Conservation (phyloP, 2,888 invertebrate species). For the Chirona hameri region DNA sequence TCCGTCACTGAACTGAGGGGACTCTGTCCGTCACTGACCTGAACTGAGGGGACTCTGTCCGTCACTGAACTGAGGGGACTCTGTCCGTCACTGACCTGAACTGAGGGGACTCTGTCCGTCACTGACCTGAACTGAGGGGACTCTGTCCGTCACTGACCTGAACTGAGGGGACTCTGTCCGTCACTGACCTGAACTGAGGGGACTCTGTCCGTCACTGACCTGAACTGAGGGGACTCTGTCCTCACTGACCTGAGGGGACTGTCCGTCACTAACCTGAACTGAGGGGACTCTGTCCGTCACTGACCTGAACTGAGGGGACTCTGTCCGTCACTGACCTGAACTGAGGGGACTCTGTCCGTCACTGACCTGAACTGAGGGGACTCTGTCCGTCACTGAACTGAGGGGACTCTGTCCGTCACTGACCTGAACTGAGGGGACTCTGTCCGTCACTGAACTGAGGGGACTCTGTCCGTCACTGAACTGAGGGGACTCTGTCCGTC, state of each 20-base stretch:
- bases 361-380: slow-evolving; percentile 76
- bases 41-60: too few species aligned
- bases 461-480: neutral
- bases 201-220: too few species aligned
- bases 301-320: neutral
- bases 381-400: slow-evolving; percentile 84
- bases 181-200: too few species aligned
- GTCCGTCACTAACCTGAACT: neutral
- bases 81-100: too few species aligned
- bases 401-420: neutral
- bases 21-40: too few species aligned
- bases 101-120: too few species aligned
- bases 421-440: slow-evolving; percentile 83
- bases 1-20: neutral
- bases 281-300: slow-evolving; percentile 29
- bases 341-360: neutral
- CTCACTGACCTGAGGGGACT: neutral
- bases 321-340: neutral
- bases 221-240: too few species aligned
- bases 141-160: too few species aligned
- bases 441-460: slow-evolving; percentile 81
- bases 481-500: too few species aligned
- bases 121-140: too few species aligned
- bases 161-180: too few species aligned
- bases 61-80: too few species aligned